Percentiles rank a stretch among this genome's conserved stretches.
Conservation (phyloP, 2,888 invertebrate genomes). For the Philereme vetulata region DNA sequence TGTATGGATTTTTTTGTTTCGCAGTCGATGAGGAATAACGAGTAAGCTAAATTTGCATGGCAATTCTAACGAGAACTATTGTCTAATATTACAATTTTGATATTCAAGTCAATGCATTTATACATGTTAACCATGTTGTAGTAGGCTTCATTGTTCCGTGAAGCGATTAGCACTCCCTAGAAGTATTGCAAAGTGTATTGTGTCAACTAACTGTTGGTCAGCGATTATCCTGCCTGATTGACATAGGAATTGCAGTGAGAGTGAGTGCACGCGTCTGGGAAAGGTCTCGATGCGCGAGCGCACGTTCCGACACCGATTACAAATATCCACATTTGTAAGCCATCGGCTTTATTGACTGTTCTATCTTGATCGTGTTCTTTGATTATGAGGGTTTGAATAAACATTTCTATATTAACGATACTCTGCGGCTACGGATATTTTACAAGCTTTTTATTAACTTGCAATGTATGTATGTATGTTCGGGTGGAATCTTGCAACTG, state of each 20-base stretch:
- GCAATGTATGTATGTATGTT: too few relatives aligned
- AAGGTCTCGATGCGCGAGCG: conserved; percentile 40
- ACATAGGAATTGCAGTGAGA: conserved; percentile 52
- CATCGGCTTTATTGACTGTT: conserved; percentile 22
- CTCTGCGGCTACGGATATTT: too few relatives aligned
- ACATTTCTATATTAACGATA: neutral
- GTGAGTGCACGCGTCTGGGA: conserved; percentile 46
- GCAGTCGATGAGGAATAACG: neutral
- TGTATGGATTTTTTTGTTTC: too few relatives aligned
- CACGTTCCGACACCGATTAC: conserved; percentile 44
- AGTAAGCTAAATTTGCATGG: conserved; percentile 3
- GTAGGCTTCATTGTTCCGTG: conserved; percentile 21
- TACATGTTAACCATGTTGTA: conserved; percentile 16
- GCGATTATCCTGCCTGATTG: conserved; percentile 43
- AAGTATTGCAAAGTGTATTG: conserved; percentile 27
- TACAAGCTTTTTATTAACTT: too few relatives aligned
- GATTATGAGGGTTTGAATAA: conserved; percentile 2
- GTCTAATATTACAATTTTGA: conserved; percentile 9
- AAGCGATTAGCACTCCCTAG: conserved; percentile 30
- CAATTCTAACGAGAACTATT: conserved; percentile 9
- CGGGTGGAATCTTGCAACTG: too few relatives aligned
- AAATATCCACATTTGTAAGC: conserved; percentile 51
- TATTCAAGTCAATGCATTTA: conserved; percentile 22
- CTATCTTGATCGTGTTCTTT: conserved; percentile 8
- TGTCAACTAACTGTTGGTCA: conserved; percentile 46